phyloP scores from a whole-genome alignment of 2,888 invertebrate genomes.

The Lycocerus yunnanus region DNA sequence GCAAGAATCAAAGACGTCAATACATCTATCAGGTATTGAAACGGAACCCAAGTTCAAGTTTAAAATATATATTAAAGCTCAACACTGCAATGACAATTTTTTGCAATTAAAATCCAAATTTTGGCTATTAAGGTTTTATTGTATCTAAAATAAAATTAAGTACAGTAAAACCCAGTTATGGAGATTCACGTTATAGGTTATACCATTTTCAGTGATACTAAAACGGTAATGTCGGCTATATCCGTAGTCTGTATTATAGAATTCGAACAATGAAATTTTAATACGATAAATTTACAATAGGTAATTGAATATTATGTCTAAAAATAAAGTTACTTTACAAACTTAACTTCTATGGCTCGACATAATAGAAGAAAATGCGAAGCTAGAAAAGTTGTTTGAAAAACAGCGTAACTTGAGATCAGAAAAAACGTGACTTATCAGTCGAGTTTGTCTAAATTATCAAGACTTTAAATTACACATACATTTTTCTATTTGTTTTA shows the following conservation, averaged over 20 bases:
- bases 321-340: not conserved
- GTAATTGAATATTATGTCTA: not conserved
- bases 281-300: not conserved
- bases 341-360: not conserved
- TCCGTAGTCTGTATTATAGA: not conserved
- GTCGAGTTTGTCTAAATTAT: not conserved
- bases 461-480: not conserved
- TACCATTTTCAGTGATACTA: not conserved
- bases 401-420: not conserved
- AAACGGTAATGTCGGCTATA: not conserved
- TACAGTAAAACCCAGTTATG: not conserved
- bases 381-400: not conserved
- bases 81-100: not conserved
- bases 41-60: not conserved
- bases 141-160: not conserved
- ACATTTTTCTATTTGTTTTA: not conserved
- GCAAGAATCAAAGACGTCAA: conserved; percentile 15
- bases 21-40: conserved; percentile 7
- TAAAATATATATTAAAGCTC: not conserved
- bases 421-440: not conserved
- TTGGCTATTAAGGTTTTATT: not conserved
- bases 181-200: not conserved
- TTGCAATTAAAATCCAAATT: not conserved
- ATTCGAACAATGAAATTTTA: not conserved
- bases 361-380: not conserved